Conservation (phyloP, 2,888 invertebrate genomes). For the Melinopterus prodromus region DNA sequence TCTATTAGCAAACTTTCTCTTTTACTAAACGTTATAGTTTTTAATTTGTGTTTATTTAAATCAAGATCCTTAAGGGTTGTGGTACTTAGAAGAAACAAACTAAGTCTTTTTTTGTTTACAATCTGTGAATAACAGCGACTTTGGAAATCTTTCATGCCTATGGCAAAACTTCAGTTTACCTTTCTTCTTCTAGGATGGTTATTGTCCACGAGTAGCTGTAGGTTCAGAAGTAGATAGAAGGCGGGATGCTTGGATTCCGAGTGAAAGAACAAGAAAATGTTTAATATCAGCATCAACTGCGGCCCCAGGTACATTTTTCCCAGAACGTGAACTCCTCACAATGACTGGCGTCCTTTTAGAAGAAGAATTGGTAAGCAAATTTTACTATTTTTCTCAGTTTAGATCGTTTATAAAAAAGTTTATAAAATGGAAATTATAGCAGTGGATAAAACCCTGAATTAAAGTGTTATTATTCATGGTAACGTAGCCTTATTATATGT, state of each 20-base stretch:
- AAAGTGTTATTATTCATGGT: neutral
- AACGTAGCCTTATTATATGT: neutral
- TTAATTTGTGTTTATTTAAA: no score
- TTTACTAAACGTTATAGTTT: no score
- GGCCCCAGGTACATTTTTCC: conserved; percentile 73
- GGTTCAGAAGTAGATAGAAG: conserved; percentile 68
- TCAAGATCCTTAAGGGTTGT: no score
- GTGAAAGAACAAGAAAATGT: conserved; percentile 75
- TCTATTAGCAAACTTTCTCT: no score
- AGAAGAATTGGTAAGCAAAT: conserved; percentile 76
- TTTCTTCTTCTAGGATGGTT: conserved; percentile 51
- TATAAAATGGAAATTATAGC: neutral
- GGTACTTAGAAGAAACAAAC: no score
- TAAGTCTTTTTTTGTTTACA: no score
- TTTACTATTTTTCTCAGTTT: conserved; percentile 5
- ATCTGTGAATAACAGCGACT: no score
- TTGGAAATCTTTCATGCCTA: no score
- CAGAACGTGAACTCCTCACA: conserved; percentile 79
- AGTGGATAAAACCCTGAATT: neutral
- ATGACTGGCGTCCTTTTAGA: conserved; percentile 85
- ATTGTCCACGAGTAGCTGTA: conserved; percentile 53
- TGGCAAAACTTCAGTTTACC: neutral
- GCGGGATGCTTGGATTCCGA: conserved; percentile 84
- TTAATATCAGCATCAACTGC: conserved; percentile 71
- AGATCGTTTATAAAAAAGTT: neutral